phyloP scores from a whole-genome alignment of 2,113 vertebrate species.

The Bos javanicus region DNA sequence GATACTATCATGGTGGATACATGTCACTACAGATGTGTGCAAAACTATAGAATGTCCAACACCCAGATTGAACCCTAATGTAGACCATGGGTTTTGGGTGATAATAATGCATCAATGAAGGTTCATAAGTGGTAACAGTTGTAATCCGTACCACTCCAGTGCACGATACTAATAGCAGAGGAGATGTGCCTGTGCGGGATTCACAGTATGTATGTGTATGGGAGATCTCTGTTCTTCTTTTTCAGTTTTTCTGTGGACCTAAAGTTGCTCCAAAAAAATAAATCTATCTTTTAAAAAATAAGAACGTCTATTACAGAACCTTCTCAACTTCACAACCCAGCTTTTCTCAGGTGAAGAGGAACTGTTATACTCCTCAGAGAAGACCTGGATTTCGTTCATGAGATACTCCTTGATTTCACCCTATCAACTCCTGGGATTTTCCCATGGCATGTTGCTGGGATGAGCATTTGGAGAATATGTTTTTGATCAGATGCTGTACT shows the following conservation, averaged over 20 bases:
- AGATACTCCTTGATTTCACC: background rate
- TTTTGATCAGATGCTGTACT: background rate
- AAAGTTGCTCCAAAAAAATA: background rate
- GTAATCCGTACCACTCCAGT: background rate
- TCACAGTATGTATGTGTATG: background rate
- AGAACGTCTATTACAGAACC: background rate
- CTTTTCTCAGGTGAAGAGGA: background rate
- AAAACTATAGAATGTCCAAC: background rate
- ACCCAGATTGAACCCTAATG: background rate
- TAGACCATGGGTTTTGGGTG: background rate
- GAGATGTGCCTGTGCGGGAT: background rate
- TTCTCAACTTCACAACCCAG: background rate
- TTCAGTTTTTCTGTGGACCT: background rate
- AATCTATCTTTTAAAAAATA: background rate
- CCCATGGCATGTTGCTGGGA: background rate
- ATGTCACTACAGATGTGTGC: background rate
- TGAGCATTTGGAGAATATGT: background rate
- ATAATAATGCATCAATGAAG: accelerated
- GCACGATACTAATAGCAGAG: background rate
- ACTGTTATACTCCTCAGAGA: background rate
- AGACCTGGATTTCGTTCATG: accelerated
- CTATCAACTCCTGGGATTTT: background rate
- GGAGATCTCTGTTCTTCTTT: background rate
- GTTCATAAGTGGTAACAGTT: background rate
- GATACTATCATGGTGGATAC: background rate